Percentiles rank a stretch among this genome's conserved stretches.
These are phyloP conservation scores for Gymnoscopelus microlampas DNA, from an alignment of 2,797 vertebrate species.

Conservation along the genomic window DNA sequence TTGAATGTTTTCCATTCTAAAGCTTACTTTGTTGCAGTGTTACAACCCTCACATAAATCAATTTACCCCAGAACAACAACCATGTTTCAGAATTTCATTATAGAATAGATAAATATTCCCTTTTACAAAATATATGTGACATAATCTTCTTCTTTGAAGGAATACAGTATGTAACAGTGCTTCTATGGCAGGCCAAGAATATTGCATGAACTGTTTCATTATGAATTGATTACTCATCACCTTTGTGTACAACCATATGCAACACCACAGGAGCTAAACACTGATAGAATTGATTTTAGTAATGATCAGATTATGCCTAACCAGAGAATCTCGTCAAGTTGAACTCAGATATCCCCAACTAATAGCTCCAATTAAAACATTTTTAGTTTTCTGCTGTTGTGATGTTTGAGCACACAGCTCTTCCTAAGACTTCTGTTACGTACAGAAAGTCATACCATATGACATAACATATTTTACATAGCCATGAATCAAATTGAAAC, in stretches of 20 bases:
- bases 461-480: too few relatives aligned
- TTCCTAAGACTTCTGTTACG: too few relatives aligned
- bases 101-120: conserved; percentile 1
- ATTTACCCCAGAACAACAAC: conserved; percentile 3
- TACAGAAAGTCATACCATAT: too few relatives aligned
- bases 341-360: too few relatives aligned
- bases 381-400: too few relatives aligned
- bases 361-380: too few relatives aligned
- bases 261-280: background rate
- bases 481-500: too few relatives aligned
- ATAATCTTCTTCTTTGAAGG: background rate
- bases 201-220: too few relatives aligned
- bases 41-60: conserved; percentile 10
- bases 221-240: background rate
- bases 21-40: conserved; percentile 34
- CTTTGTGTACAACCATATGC: background rate
- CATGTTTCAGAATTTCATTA: conserved; percentile 13
- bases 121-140: background rate
- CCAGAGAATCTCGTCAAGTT: conserved; percentile 13
- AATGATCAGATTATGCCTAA: background rate
- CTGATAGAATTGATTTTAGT: conserved; percentile 15
- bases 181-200: background rate
- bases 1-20: conserved; percentile 32
- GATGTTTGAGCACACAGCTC: too few relatives aligned
- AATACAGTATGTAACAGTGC: background rate